Evolutionary conservation across 2,797 vertebrate genomes (phyloP), one percentile per base, ranked within the genome.

Genomic region (Urophycis tenuis): DNA sequence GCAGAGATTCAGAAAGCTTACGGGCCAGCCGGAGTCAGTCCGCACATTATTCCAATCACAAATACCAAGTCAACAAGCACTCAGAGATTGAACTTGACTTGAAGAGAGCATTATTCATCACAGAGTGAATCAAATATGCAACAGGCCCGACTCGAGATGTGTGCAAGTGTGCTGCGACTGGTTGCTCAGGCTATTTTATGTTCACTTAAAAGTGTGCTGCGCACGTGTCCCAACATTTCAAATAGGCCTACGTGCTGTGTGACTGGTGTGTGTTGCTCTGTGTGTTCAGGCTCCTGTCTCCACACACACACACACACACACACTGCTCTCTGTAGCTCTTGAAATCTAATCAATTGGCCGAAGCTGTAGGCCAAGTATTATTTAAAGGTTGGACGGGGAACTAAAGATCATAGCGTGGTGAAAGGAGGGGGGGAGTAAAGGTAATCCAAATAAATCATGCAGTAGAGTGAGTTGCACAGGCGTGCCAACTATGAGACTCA

Each of bases 11-110:
- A 90, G 85, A 41, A 80, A 88, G 89, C 89, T 89, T 88, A 91
- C 80, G 85, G 85, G 85, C 83, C 83, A 88, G 83, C 81, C 81
- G 88, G 82, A 81, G 84, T 87, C 85, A 81, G 84, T 87, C 85
- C 86, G 89, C 91, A 90, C 89, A 91, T 93, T 92, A 91, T 91
- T 91, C 82, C 80, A 85, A 81, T 91, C 85, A 87, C 82, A 86
- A 86, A 84, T 85, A 85, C 85, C 83, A 86, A 79, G 86, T 90
- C 87, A 91, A 92, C 89, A 89, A 86, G 89, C 81, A 81, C 81
- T 70, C 73, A 85, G 85, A 79, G 77, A 84, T 72, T 82, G 73
- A 85, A 83, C 83, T 41, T 82, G 79, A 87, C 77, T 74, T 30
- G 60, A 82, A 87, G 80, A 83, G 77, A 81, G 81, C 77, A 80